Base-by-base conservation (phyloP, 2,888 invertebrate species). In the Tiliacea citrago region DNA sequence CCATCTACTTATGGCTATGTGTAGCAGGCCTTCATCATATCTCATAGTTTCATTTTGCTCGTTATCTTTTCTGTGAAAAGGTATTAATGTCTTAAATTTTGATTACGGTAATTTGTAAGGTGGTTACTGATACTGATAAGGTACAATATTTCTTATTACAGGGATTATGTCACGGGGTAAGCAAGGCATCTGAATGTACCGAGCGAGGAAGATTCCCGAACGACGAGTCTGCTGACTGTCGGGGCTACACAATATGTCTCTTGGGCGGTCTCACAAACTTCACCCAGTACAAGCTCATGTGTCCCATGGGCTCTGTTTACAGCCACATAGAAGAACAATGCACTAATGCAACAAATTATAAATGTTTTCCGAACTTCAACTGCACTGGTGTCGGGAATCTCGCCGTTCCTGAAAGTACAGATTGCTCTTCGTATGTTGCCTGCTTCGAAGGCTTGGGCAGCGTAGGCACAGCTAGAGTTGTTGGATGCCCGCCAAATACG, bases 211-310 rank as follows among this genome's bases (percentile, higher is more conserved):
- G 93, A 78, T 96, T 93, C 75, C 93, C 95, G 3, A 93, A 95
- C 80, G 90, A 94, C 66, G 88, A 91, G 35, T 86, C 87, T 4
- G 85, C 89, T 8, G 91, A 93, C 66, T 96, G 96, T 75, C 88
- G 92, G 7, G 95, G 95, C 0, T 96, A 92, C 83, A 92, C 93
- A n/a, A 93, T 95, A 87, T 96, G 96, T 73, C 85, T 96, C 0
- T 85, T 87, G 12, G 90, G 90, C 0, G 92, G 91, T 1, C 83
- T 89, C 1, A 86, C 83, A 4, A 90, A 88, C 21, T 95, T 92
- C 79, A 91, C 91, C 3, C 91, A 93, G 57, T 92, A 94, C 86
- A 92, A 94, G 76, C 90, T 96, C 1, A 86, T 87, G 3, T 96
- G 96, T 73, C 96, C 96, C 0, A 82, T 90, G 24, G 90, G 92